Evolutionary conservation across 1,140 invertebrate genomes (phyloP), one percentile per base, ranked within the genome.

Genomic region (Microplitis mediator): DNA sequence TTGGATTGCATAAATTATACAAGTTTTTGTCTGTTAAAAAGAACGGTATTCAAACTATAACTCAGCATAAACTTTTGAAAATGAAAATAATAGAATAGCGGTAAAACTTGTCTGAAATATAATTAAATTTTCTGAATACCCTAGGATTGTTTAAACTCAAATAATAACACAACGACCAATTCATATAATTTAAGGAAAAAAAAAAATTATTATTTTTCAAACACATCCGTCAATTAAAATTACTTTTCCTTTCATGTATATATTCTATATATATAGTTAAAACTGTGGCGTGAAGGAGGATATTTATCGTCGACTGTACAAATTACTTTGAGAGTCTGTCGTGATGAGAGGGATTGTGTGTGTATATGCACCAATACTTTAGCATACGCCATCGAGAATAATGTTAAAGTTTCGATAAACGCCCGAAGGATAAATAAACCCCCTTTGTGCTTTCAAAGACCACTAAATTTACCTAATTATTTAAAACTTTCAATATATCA

Each of bases 251-350:
- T 62, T 67, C 69, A 62, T 72, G 69, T 74, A 75, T 76, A 73
- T 74, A 77, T 74, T 77, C 78, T 79, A 80, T 74, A 73, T 73
- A 73, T 73, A 80, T 79, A 77, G 77, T 78, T 64, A 79, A 80
- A 80, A 79, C 73, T 70, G 68, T 60, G 71, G 75, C 73, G 2
- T 2, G 23, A 1, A 23, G 23, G 23, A 73, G 73, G 77, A 79
- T 79, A 76, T 78, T 77, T 78, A 80, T 80, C 79, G 52, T 23
- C 56, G 36, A 54, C 69, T 58, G 75, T 77, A 78, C 78, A 77
- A 78, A 78, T 80, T 80, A 77, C 79, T 74, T 73, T 73, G 50
- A 50, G 60, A 71, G 23, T 52, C 69, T 64, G 23, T 23, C 23
- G 23, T 23, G 23, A 23, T 56, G 56, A 51, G 45, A 34, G 23